phyloP scores from a whole-genome alignment of 2,797 vertebrate genomes.

The Tapirus indicus region DNA sequence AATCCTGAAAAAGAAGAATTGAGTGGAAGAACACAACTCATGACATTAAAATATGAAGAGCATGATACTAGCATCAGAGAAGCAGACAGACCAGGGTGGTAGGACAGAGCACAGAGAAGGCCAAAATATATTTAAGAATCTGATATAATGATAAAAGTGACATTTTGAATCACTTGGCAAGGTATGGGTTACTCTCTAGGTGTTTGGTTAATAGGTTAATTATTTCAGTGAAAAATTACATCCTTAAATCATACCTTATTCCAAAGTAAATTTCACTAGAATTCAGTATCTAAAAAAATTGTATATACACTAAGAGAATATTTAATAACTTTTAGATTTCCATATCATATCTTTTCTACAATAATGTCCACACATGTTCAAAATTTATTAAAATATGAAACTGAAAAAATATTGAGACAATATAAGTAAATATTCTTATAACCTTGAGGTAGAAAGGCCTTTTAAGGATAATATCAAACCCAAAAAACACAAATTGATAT shows the following conservation, averaged over 20 bases:
- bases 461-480: background rate
- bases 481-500: background rate
- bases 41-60: background rate
- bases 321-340: conserved; percentile 33
- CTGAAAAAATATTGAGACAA: background rate
- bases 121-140: background rate
- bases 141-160: conserved; percentile 13
- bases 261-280: conserved; percentile 18
- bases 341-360: background rate
- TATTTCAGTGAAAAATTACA: conserved; percentile 18
- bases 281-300: conserved; percentile 7
- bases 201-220: background rate
- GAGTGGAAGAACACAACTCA: background rate
- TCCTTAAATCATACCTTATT: background rate
- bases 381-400: background rate
- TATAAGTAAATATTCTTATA: background rate
- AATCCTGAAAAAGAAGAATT: background rate
- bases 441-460: background rate
- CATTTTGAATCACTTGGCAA: background rate
- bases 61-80: background rate
- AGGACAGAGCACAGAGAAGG: background rate
- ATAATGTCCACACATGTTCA: background rate
- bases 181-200: background rate
- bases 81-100: background rate
- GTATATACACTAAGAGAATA: background rate